Conservation (phyloP, 2,888 invertebrate species). For the Aelia acuminata region DNA sequence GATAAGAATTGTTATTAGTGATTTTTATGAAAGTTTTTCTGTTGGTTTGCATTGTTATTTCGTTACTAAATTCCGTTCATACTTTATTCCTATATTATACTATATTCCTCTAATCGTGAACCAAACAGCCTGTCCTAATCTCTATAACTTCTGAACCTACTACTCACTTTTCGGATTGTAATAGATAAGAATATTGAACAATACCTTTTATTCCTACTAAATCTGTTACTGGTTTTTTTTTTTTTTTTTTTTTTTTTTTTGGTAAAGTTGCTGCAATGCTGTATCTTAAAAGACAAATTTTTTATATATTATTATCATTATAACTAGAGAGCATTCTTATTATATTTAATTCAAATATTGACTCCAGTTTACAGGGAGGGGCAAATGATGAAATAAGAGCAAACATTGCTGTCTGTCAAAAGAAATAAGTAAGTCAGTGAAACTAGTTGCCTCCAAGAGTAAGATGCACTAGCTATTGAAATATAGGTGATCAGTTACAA, state of each 20-base stretch:
- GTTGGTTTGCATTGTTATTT: not conserved
- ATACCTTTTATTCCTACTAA: not conserved
- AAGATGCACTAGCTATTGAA: too few species aligned
- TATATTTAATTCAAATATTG: not conserved
- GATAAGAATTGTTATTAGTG: not conserved
- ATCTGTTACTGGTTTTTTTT: not conserved
- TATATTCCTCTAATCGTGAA: not conserved
- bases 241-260: not conserved
- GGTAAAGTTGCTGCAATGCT: not conserved
- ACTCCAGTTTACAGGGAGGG: not conserved
- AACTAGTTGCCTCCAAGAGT: too few species aligned
- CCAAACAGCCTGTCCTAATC: not conserved
- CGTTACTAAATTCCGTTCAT: not conserved
- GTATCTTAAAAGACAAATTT: not conserved
- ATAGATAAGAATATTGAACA: too few species aligned
- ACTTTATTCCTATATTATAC: too few species aligned
- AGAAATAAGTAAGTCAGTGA: too few species aligned
- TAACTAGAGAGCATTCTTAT: not conserved
- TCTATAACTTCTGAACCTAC: not conserved
- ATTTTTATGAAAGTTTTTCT: not conserved
- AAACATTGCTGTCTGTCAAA: not conserved
- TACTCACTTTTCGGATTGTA: too few species aligned
- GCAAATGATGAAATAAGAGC: not conserved
- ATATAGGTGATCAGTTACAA: too few species aligned
- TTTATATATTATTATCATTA: not conserved